Base-by-base conservation (phyloP, 2,888 invertebrate species). In the Anodontia alba region DNA sequence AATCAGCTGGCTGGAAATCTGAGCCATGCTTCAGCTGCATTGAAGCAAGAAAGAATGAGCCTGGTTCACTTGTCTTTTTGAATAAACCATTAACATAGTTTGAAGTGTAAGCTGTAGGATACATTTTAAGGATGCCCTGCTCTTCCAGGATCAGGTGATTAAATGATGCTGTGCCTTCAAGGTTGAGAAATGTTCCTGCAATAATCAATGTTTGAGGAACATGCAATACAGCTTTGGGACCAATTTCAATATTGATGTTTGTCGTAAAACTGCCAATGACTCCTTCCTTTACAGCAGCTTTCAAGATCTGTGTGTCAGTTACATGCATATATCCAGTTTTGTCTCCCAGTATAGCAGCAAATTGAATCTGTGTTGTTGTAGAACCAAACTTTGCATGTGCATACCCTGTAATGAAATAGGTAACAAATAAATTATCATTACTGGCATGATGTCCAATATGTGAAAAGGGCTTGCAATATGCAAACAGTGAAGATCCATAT, bases 141-240 rank as follows among this genome's bases (percentile, higher is more conserved):
- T 87, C 76, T 78, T 91, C 90, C 17, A 90, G 78, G 20, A 87
- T 78, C 8, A 91, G 76, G 51, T 88, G 84, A 43, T 88, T 90
- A 75, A 90, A 90, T 3, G 91, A 90, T 23, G 89, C 89, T 38
- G 81, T 81, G 10, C 91, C 91, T 15, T 76, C 80, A 7, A 91
- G 78, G 12, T 86, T 79, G 1, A 91, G 36, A 0, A 76, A 80
- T 0, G 88, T 88, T 8, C 90, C 90, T 43, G 85, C 90, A 20
- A 91, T 87, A 62, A 84, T 89, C 46, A 91, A 75, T 57, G 87
- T 86, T 0, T 87, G 79, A 5, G 91, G 90, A 5, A 90, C 89
- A 76, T 90, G 90, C 23, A 91, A 83, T 0, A 83, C 87, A 10
- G 89, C 89, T 38, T 80, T 74, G 29, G 81, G 78, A 23, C 73